Evolutionary conservation across 2,888 invertebrate species (phyloP), one percentile per base, ranked within the genome.

Genomic region (Dastarcus helophoroides): DNA sequence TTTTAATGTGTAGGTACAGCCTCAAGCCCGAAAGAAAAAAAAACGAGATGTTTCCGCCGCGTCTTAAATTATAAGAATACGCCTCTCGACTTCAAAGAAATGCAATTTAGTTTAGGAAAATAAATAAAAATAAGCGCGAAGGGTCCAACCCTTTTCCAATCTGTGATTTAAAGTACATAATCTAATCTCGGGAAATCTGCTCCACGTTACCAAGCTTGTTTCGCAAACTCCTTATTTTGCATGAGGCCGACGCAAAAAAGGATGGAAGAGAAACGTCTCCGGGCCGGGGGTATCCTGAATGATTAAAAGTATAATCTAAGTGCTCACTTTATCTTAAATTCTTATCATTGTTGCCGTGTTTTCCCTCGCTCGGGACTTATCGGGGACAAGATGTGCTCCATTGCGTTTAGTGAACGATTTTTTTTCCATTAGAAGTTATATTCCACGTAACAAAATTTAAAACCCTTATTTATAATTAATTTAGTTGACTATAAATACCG

Each of bases 251-350:
- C 29, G 29, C 30, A 34, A 32, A 40, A 28, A 36, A 33, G 36
- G 36, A 38, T 35, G 36, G 35, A 40, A 36, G 31, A 32, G 26
- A 28, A 24, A 38, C 33, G 32, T 35, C 33, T 32, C n/a, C n/a
- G n/a, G n/a, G n/a, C n/a, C n/a, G n/a, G n/a, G n/a, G n/a, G n/a
- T n/a, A 51, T 51, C 50, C 50, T 38, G 47, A 51, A 53, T 54
- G 55, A 55, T 55, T 55, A 54, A 54, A 54, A 53, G 54, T 52
- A 53, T 53, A 53, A 54, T 53, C 56, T 54, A 47, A 47, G 48
- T 48, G 50, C 52, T 51, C 54, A 50, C 48, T 51, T 51, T 44
- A 49, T 51, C 48, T 47, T 39, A 13, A 25, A 24, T 30, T n/a
- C n/a, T n/a, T n/a, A n/a, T n/a, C n/a, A n/a, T n/a, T n/a, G n/a